phyloP scores from a whole-genome alignment of 2,888 invertebrate genomes.

The Oxycera nigricornis region DNA sequence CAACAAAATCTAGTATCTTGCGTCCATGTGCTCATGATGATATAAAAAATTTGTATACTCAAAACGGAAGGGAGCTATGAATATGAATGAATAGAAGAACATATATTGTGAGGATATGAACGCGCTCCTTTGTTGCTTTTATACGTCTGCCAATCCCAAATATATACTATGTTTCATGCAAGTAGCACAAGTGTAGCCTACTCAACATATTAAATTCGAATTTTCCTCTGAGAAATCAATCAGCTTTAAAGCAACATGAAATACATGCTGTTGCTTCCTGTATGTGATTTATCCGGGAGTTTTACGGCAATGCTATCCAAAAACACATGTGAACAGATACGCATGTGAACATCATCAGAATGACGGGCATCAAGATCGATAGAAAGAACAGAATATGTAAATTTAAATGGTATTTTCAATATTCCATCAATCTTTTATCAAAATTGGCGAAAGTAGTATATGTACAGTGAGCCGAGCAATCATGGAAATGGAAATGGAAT shows the following conservation, averaged over 20 bases:
- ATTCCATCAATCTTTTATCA: slow-evolving; percentile 18
- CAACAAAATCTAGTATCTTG: background rate
- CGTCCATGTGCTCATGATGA: background rate
- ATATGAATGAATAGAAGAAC: background rate
- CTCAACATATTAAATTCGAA: slow-evolving; percentile 8
- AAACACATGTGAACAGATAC: background rate
- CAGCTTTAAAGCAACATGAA: background rate
- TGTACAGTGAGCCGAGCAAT: background rate
- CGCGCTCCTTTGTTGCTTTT: background rate
- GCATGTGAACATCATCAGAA: background rate
- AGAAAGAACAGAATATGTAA: background rate
- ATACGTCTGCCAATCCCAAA: background rate
- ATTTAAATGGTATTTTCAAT: slow-evolving; percentile 24
- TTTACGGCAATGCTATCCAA: background rate
- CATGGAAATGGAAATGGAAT: slow-evolving; percentile 10
- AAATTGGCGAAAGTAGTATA: background rate
- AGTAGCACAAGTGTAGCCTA: background rate
- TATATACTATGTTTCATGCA: background rate
- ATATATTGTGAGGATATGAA: background rate
- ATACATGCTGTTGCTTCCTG: slow-evolving; percentile 1
- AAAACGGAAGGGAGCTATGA: background rate
- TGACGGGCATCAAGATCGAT: background rate
- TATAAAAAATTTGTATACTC: background rate
- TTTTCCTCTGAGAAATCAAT: slow-evolving; percentile 25
- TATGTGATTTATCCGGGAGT: background rate